Evolutionary conservation across 1,140 invertebrate genomes (phyloP).

Genomic region (Heterodera carotae): DNA sequence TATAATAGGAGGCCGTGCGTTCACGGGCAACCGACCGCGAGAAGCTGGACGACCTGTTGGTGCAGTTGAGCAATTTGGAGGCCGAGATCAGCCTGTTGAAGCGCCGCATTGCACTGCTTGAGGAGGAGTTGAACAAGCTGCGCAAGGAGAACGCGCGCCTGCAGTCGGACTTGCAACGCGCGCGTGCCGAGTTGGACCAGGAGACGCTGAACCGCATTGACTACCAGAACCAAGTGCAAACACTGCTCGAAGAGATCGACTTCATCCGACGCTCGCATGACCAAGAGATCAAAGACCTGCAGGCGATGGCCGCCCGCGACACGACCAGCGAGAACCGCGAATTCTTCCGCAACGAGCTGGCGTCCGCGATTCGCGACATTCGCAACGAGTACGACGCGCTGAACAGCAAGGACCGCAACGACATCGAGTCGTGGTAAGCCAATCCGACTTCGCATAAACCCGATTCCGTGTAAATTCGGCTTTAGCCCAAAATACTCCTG

Average conservation of each 20-base stretch:
- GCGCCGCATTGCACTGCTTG: slow-evolving; percentile 58
- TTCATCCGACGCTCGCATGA: slow-evolving; percentile 54
- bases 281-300: slow-evolving; percentile 69
- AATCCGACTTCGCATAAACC: no score
- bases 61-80: slow-evolving; percentile 59
- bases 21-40: slow-evolving; percentile 50
- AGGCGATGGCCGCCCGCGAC: slow-evolving; percentile 68
- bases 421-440: slow-evolving; percentile 66
- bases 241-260: slow-evolving; percentile 63
- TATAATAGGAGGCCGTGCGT: slow-evolving; percentile 56
- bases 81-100: slow-evolving; percentile 63
- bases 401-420: slow-evolving; percentile 67
- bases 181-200: slow-evolving; percentile 58
- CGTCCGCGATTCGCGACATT: slow-evolving; percentile 69
- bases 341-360: slow-evolving; percentile 68
- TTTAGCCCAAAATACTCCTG: no score
- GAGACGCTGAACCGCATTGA: slow-evolving; percentile 64
- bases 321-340: slow-evolving; percentile 69
- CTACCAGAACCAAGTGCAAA: slow-evolving; percentile 65
- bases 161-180: slow-evolving; percentile 57
- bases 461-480: no score
- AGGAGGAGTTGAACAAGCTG: slow-evolving; percentile 60
- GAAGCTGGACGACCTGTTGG: slow-evolving; percentile 59
- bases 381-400: slow-evolving; percentile 68
- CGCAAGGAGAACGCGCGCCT: slow-evolving; percentile 61